These are phyloP conservation scores for Tiaroga cobitis DNA, from an alignment of 2,797 vertebrate species.

Conservation along the genomic window DNA sequence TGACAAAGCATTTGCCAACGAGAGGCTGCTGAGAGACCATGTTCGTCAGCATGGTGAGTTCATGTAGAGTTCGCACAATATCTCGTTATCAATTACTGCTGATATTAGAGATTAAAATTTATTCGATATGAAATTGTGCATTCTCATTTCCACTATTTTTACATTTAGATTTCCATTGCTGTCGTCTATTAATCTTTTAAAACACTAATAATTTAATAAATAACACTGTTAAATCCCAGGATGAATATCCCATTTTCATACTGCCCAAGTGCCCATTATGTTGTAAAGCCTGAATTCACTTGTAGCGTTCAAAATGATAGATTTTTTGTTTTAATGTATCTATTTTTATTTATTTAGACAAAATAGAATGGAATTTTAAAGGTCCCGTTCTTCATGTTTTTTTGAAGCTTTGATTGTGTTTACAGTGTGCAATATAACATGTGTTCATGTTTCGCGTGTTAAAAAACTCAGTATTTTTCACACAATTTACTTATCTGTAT, in stretches of 20 bases:
- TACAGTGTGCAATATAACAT: too few relatives aligned
- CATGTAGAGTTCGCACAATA: neutral
- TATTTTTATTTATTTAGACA: too few relatives aligned
- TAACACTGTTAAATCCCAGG: neutral
- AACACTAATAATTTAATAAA: neutral
- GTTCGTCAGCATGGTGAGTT: slow-evolving; percentile 73
- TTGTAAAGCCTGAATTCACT: neutral
- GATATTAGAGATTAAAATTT: neutral
- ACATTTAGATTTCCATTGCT: neutral
- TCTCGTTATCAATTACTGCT: neutral
- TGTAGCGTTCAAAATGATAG: too few relatives aligned
- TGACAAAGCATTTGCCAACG: slow-evolving; percentile 79
- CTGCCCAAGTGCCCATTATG: neutral
- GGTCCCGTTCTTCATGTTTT: too few relatives aligned
- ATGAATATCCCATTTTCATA: neutral
- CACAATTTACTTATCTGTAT: too few relatives aligned
- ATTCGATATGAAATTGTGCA: neutral
- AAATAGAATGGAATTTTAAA: too few relatives aligned
- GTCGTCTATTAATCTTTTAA: neutral
- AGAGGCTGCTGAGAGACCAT: slow-evolving; percentile 79
- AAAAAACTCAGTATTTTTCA: too few relatives aligned
- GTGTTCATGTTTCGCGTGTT: too few relatives aligned
- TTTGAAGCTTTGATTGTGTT: too few relatives aligned
- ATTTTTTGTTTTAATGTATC: too few relatives aligned
- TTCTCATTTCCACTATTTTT: neutral